These are phyloP conservation scores for Labroides dimidiatus DNA, from an alignment of 2,797 vertebrate genomes.

Conservation along the genomic window DNA sequence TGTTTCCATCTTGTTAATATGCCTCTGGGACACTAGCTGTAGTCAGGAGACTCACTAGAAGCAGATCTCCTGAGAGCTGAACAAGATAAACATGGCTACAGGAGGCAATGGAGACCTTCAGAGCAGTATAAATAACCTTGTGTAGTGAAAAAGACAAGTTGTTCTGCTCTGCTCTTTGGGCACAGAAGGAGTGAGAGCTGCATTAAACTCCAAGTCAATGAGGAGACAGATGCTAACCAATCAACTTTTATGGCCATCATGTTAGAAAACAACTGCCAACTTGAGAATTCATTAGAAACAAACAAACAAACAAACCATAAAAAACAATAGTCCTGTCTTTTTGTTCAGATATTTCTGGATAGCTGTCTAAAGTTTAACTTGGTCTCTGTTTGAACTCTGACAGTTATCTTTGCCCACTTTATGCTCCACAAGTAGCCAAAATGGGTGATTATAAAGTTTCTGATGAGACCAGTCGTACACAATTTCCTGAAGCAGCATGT, in stretches of 20 bases:
- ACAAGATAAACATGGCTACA: slow-evolving; percentile 69
- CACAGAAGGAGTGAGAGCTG: slow-evolving; percentile 13
- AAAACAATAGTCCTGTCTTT: no score
- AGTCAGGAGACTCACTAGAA: slow-evolving; percentile 58
- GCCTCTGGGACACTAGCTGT: slow-evolving; percentile 50
- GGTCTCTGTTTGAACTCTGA: not conserved
- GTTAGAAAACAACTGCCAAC: not conserved
- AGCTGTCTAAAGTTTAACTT: no score
- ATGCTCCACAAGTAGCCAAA: not conserved
- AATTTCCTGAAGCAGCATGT: slow-evolving; percentile 20
- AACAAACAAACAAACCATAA: no score
- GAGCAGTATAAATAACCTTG: slow-evolving; percentile 60
- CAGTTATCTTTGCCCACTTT: not conserved
- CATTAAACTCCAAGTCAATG: slow-evolving; percentile 15
- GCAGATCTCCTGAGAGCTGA: slow-evolving; percentile 60
- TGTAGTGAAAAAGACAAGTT: slow-evolving; percentile 38
- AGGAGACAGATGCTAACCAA: slow-evolving; percentile 9
- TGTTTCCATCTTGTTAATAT: slow-evolving; percentile 77
- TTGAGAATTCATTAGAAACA: not conserved
- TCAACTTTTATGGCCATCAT: slow-evolving; percentile 5
- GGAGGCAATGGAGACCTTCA: slow-evolving; percentile 65
- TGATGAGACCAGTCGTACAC: not conserved
- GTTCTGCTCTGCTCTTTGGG: slow-evolving; percentile 28
- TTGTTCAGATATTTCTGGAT: no score
- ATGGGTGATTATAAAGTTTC: not conserved